These are phyloP conservation scores for Vombatus ursinus DNA, from an alignment of 2,113 vertebrate species.

Conservation along the genomic window DNA sequence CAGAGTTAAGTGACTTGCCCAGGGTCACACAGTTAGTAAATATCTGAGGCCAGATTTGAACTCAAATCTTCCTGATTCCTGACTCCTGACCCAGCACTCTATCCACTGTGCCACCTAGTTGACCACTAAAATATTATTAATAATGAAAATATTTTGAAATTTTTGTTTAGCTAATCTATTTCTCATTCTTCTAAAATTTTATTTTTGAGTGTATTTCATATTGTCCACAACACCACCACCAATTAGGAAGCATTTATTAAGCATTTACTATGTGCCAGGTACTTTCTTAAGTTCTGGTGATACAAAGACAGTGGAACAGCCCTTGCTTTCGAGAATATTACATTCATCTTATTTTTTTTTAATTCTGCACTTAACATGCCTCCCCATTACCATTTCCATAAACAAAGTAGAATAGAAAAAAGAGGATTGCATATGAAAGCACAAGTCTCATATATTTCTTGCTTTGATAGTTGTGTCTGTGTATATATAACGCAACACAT, in stretches of 20 bases:
- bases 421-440: not conserved
- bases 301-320: not conserved
- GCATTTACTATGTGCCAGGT: not conserved
- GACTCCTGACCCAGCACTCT: not conserved
- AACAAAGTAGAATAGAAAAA: not conserved
- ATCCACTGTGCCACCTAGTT: not conserved
- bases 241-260: not conserved
- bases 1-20: not conserved
- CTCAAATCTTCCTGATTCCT: not conserved
- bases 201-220: not conserved
- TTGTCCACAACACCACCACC: not conserved
- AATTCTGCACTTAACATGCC: not conserved
- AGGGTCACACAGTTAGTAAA: not conserved
- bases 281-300: not conserved
- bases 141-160: not conserved
- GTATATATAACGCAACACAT: not conserved
- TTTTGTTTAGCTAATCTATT: not conserved
- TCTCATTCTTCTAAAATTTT: not conserved
- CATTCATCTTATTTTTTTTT: not conserved
- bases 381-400: not conserved
- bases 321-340: not conserved
- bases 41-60: not conserved
- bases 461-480: not conserved
- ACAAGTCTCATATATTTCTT: not conserved
- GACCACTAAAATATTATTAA: not conserved